These are phyloP conservation scores for Panulirus ornatus DNA, from an alignment of 1,140 invertebrate genomes.

Conservation along the genomic window DNA sequence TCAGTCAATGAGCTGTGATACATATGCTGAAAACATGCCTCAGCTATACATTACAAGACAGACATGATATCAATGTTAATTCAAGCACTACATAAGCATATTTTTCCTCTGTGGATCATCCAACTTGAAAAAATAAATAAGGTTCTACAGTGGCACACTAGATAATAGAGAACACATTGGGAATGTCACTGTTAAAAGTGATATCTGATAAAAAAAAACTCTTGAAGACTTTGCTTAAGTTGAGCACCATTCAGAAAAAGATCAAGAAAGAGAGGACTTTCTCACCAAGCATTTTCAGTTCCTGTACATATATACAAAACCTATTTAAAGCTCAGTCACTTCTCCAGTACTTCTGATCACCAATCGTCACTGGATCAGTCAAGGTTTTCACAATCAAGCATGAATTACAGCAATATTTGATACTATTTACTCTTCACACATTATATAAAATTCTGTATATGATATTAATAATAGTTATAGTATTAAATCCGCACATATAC, in stretches of 20 bases:
- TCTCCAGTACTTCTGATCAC: conserved; percentile 55
- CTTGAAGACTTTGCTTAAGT: conserved; percentile 13
- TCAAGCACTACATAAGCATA: background rate
- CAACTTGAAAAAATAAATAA: background rate
- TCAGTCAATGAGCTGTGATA: background rate
- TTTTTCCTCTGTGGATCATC: conserved; percentile 19
- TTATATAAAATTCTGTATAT: conserved; percentile 41
- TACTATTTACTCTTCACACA: conserved; percentile 20
- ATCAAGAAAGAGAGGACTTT: conserved; percentile 33
- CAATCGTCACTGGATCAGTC: conserved; percentile 48
- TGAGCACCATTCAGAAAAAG: conserved; percentile 61
- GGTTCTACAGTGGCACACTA: background rate
- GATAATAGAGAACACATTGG: conserved; percentile 53
- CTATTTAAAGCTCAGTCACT: conserved; percentile 68
- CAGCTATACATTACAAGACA: background rate
- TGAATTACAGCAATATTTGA: conserved; percentile 21
- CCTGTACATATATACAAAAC: conserved; percentile 70
- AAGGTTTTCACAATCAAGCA: conserved; percentile 34
- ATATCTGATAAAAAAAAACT: conserved; percentile 18
- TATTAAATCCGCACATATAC: conserved; percentile 31
- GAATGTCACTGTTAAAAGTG: conserved; percentile 67
- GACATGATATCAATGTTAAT: background rate
- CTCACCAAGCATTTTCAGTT: conserved; percentile 45
- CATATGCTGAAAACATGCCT: background rate
- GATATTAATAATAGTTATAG: conserved; percentile 11